A percentile compares a stretch with the other conserved stretches of the same genome.
Evolutionary conservation across 1,140 invertebrate species (phyloP).

Genomic region (Saxidomus purpurata): DNA sequence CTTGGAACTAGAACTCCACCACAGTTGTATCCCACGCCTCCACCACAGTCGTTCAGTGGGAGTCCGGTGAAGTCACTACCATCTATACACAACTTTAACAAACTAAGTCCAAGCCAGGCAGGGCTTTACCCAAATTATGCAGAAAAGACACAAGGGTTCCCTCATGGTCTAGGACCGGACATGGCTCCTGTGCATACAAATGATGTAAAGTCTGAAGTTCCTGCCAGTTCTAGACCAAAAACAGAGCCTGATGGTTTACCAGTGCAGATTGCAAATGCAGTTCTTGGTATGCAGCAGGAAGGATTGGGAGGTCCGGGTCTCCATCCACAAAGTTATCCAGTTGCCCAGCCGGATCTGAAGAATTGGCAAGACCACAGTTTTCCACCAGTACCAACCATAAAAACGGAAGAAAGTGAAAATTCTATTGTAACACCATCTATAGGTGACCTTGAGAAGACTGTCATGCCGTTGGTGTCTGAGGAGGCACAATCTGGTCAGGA

Average conservation of each 20-base stretch:
- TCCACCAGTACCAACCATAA: background rate
- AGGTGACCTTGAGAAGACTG: constrained; percentile 23
- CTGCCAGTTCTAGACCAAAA: background rate
- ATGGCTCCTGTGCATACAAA: background rate
- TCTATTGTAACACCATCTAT: background rate
- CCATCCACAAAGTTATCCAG: background rate
- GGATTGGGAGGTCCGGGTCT: constrained; percentile 88
- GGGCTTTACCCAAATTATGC: constrained; percentile 26
- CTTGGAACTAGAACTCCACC: constrained; percentile 17
- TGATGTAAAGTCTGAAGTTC: constrained; percentile 9
- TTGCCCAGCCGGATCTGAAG: background rate
- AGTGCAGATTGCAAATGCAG: constrained; percentile 52
- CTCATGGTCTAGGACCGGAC: background rate
- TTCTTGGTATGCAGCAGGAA: constrained; percentile 91
- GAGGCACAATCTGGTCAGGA: background rate
- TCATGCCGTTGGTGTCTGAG: constrained; percentile 3
- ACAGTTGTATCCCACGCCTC: constrained; percentile 51
- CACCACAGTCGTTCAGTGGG: constrained; percentile 35
- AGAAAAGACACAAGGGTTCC: background rate
- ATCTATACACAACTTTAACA: constrained; percentile 32
- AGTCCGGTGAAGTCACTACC: constrained; percentile 45
- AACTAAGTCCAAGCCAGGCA: background rate
- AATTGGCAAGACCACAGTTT: constrained; percentile 9
- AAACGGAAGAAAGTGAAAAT: background rate
- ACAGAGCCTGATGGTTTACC: constrained; percentile 47